A percentile compares a stretch with the other conserved stretches of the same genome.
Conservation (phyloP, 53 echinoderm and acorn worm species). For the Mesocentrotus franciscanus region DNA sequence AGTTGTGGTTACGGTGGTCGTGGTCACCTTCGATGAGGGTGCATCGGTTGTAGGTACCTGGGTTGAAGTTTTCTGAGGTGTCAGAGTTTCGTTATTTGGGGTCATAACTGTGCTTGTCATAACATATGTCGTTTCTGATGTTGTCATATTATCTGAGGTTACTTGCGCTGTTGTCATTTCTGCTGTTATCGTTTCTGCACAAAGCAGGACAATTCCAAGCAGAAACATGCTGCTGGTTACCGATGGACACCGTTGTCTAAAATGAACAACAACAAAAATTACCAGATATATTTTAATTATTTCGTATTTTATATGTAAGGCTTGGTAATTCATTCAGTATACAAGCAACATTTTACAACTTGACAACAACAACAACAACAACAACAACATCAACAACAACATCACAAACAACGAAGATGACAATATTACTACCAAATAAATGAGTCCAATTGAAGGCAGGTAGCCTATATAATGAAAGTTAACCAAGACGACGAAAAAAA, state of each 20-base stretch:
- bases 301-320: too few species aligned
- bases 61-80: neutral
- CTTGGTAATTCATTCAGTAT: too few species aligned
- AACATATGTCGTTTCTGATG: neutral
- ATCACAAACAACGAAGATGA: too few species aligned
- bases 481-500: too few species aligned
- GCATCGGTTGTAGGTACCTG: neutral
- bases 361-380: too few species aligned
- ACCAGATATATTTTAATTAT: too few species aligned
- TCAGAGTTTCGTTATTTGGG: neutral
- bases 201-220: neutral
- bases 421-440: too few species aligned
- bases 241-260: neutral
- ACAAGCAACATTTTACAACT: too few species aligned
- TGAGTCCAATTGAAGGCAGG: too few species aligned
- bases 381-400: too few species aligned
- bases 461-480: too few species aligned
- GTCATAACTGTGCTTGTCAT: neutral
- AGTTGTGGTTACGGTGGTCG: neutral
- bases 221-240: neutral
- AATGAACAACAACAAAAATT: neutral
- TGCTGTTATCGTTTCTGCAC: neutral
- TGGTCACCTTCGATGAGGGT: neutral
- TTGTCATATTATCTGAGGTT: neutral
- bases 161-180: neutral